Conservation (phyloP, 1,140 invertebrate species). For the Sarcophaga bullata region DNA sequence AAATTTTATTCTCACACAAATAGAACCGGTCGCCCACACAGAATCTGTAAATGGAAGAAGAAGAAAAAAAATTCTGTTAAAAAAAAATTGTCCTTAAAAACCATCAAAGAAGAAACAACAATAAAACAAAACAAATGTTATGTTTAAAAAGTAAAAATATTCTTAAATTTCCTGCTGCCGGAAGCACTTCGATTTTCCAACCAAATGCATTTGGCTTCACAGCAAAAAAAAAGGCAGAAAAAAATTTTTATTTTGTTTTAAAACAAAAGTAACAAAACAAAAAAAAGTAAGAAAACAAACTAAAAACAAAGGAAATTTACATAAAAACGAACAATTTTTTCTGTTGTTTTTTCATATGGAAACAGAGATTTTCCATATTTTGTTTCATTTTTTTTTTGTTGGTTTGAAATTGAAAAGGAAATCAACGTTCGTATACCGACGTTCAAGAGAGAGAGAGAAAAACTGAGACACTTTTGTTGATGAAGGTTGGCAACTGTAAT, state of each 20-base stretch:
- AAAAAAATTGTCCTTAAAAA: not conserved
- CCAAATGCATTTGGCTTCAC: constrained; percentile 22
- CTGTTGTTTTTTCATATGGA: no score
- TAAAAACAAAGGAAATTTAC: not conserved
- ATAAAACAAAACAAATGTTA: no score
- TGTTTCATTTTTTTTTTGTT: not conserved
- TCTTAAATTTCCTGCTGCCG: constrained; percentile 35
- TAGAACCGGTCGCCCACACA: constrained; percentile 97
- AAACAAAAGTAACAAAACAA: constrained; percentile 5
- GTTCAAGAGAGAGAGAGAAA: no score
- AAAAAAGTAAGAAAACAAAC: not conserved
- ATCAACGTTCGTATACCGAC: not conserved
- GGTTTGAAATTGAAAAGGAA: not conserved
- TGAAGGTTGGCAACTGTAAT: not conserved
- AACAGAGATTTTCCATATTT: not conserved
- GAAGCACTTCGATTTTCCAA: constrained; percentile 20
- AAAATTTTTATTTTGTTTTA: constrained; percentile 12
- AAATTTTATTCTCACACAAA: constrained; percentile 95
- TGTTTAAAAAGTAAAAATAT: constrained; percentile 10
- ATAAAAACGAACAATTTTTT: no score
- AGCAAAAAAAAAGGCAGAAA: not conserved
- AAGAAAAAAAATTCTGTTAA: constrained; percentile 17
- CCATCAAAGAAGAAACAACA: no score
- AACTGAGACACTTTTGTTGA: constrained; percentile 4
- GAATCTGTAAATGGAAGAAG: constrained; percentile 76